Evolutionary conservation across 2,113 vertebrate species (phyloP).

Genomic region (Danio rerio): DNA sequence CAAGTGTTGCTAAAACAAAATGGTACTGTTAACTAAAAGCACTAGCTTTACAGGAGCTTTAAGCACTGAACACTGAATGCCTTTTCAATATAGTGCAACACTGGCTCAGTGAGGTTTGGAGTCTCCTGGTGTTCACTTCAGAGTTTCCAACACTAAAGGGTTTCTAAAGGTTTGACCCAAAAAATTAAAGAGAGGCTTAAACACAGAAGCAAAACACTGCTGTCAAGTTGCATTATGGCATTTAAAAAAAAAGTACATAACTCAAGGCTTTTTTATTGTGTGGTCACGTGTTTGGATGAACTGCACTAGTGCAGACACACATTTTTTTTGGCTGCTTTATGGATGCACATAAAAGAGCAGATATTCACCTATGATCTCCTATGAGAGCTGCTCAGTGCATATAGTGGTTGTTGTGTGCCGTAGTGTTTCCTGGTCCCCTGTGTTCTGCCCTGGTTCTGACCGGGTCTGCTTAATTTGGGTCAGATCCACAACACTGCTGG

Average conservation of each 20-base stretch:
- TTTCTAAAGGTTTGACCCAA: background rate
- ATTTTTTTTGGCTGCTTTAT: background rate
- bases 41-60: no score
- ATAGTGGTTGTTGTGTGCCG: constrained; percentile 11
- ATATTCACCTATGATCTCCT: constrained; percentile 40
- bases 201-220: background rate
- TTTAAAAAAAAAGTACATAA: background rate
- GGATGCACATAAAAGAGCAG: constrained; percentile 3
- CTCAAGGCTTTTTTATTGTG: background rate
- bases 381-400: background rate
- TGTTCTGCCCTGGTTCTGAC: constrained; percentile 9
- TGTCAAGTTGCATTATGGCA: background rate
- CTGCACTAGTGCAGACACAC: background rate
- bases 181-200: background rate
- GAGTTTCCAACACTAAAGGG: no score
- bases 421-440: background rate
- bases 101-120: no score
- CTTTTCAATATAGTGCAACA: no score
- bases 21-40: no score
- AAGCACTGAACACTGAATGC: no score
- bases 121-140: no score
- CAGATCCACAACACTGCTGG: constrained; percentile 49
- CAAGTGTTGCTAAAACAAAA: no score
- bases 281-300: constrained; percentile 3
- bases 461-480: constrained; percentile 41